Evolutionary conservation across 2,888 invertebrate genomes (phyloP), one percentile per base, ranked within the genome.

Genomic region (Baccha elongata): DNA sequence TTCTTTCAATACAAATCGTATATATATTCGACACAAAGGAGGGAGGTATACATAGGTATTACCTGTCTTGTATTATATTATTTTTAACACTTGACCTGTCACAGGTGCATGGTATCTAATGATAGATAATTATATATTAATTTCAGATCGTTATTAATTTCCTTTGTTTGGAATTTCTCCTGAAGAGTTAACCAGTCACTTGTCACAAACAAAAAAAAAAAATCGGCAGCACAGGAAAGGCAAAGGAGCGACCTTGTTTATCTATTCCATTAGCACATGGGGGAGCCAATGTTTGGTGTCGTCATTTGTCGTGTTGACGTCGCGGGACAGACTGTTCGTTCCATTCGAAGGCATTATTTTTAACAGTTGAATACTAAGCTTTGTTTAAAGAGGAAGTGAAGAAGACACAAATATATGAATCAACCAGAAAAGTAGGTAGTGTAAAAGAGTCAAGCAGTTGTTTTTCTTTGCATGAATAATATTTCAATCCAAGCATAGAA

Each of bases 221-320:
- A 29, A 26, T 44, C 60, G 8, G 60, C 44, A 19, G 60, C 60
- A 19, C 60, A 60, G 60, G 44, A n/a, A 60, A 44, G 17, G 29
- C n/a, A 10, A 58, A 1, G 40, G 37, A 26, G 10, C 11, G 23
- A 67, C 19, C 48, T 35, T 60, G 46, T 53, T 29, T 48, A 64
- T 44, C 35, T 44, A 29, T 58, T 44, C 60, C 44, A 44, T 60
- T 60, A 60, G 60, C 60, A 60, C 60, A 60, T 60, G 60, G 60
- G 44, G 60, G 60, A 60, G 58, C 42, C n/a, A 60, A 60, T 60
- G 60, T 60, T 44, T 44, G 13, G 29, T 60, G 29, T 60, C 42
- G 60, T 60, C 62, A 83, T 64, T 83, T 55, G 72, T 83, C 68
- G 76, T 78, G 78, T 78, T 68, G 76, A 83, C 72, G 83, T 76